Percentiles rank a stretch among this genome's conserved stretches.
phyloP scores from a whole-genome alignment of 2,888 invertebrate species.

The Ryuthela nishihirai region DNA sequence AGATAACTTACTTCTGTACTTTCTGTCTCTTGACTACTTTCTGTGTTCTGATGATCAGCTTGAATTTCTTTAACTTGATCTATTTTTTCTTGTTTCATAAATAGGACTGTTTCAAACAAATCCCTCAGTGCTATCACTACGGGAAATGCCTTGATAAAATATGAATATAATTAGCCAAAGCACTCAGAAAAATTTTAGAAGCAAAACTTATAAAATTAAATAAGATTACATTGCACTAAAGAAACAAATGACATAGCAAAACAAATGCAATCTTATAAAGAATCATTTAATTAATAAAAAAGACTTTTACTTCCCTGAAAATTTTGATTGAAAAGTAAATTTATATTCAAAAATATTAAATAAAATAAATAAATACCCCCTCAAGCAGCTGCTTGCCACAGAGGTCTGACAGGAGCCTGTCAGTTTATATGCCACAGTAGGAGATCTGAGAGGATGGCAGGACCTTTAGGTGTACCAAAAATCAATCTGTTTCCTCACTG shows the following conservation, averaged over 20 bases:
- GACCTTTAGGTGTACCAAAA: no score
- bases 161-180: background rate
- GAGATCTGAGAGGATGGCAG: no score
- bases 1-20: conserved; percentile 3
- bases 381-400: no score
- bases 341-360: no score
- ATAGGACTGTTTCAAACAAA: conserved; percentile 97
- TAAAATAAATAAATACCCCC: no score
- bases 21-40: background rate
- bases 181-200: background rate
- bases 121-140: conserved; percentile 76
- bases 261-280: no score
- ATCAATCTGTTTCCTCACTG: no score
- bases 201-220: background rate
- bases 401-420: no score
- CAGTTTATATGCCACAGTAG: no score
- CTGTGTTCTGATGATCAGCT: background rate
- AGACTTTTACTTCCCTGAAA: no score
- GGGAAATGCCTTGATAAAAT: conserved; percentile 48
- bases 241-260: background rate
- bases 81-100: conserved; percentile 95
- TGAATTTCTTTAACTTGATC: conserved; percentile 85
- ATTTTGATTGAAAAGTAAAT: no score
- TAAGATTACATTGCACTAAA: background rate
- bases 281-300: no score